Evolutionary conservation across 2,113 vertebrate species (phyloP).

Genomic region (Baryphthengus martii): DNA sequence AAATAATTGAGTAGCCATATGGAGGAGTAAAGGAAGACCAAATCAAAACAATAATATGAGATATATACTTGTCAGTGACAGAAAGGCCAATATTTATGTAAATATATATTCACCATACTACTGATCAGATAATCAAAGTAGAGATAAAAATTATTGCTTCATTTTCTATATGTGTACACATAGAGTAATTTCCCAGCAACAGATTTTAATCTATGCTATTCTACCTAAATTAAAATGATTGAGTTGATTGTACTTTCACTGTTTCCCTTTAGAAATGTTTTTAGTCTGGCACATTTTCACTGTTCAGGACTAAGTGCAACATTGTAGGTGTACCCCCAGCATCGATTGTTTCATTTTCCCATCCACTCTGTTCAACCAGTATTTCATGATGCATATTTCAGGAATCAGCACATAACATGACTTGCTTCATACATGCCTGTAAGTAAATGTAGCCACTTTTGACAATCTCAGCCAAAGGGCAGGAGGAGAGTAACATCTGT

Average conservation of each 20-base stretch:
- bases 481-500: background rate
- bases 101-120: background rate
- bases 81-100: background rate
- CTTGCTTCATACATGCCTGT: background rate
- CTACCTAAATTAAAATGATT: background rate
- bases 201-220: background rate
- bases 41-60: background rate
- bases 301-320: background rate
- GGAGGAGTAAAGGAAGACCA: background rate
- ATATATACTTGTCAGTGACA: background rate
- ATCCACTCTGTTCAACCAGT: background rate
- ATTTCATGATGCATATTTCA: background rate
- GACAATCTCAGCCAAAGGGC: background rate
- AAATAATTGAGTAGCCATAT: background rate
- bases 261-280: background rate
- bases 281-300: background rate
- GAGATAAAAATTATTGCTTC: background rate
- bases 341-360: background rate
- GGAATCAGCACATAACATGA: background rate
- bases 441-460: background rate
- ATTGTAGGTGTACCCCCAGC: background rate
- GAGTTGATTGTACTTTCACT: background rate
- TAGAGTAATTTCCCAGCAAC: background rate
- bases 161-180: background rate
- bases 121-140: background rate